Evolutionary conservation across 1,140 invertebrate species (phyloP).

Genomic region (Goniozus legneri): DNA sequence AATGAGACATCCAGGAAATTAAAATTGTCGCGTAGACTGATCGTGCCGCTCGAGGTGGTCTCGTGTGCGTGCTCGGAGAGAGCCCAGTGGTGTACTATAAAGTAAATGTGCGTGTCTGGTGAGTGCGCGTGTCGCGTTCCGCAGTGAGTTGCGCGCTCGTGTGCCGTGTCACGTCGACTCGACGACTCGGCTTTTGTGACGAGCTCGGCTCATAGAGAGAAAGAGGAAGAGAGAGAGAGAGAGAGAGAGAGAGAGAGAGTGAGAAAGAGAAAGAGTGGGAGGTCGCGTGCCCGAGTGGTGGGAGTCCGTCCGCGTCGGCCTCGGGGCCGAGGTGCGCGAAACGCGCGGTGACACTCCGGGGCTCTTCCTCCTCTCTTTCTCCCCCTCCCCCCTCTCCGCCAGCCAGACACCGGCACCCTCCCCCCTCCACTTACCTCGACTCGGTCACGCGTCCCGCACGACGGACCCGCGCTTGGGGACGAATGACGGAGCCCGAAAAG

Average conservation of each 20-base stretch:
- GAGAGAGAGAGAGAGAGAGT: slow-evolving; percentile 1
- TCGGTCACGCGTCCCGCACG: no score
- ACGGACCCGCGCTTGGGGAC: slow-evolving; percentile 4
- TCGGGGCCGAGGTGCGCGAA: no score
- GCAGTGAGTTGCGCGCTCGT: slow-evolving; percentile 3
- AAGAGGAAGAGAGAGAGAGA: slow-evolving; percentile 3
- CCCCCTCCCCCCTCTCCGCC: no score
- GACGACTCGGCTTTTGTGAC: slow-evolving; percentile 2
- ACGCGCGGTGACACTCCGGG: no score
- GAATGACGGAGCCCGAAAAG: slow-evolving; percentile 18
- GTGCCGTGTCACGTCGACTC: slow-evolving; percentile 5
- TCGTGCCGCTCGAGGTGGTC: no score
- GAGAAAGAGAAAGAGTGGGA: background rate
- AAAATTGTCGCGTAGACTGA: no score
- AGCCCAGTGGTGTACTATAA: background rate
- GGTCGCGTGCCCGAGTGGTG: no score
- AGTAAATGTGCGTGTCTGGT: background rate
- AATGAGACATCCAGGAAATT: background rate
- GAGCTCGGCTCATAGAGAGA: background rate
- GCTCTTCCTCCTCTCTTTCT: background rate
- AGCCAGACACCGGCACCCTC: no score
- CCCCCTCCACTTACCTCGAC: no score
- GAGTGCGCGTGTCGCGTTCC: background rate
- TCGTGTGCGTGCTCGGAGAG: no score
- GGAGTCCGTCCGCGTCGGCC: no score